Percentiles rank a stretch among this genome's conserved stretches.
Evolutionary conservation across 2,113 vertebrate species (phyloP).

Genomic region (Danionella cerebrum): DNA sequence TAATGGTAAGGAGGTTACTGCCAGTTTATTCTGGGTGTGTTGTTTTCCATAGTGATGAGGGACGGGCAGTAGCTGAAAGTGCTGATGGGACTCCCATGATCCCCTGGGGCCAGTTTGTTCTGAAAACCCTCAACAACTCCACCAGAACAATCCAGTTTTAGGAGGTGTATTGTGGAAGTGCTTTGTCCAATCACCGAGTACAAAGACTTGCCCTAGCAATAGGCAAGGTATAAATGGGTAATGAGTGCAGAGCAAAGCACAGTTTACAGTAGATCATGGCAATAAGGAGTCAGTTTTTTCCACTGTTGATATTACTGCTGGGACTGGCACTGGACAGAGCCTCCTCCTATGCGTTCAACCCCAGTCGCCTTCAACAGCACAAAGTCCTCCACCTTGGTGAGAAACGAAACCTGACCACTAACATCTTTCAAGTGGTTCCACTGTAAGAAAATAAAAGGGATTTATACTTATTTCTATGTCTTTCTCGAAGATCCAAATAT

Average conservation of each 20-base stretch:
- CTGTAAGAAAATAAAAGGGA: background rate
- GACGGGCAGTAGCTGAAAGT: conserved; percentile 42
- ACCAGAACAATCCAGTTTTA: conserved; percentile 59
- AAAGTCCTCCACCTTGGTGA: conserved; percentile 61
- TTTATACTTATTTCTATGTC: background rate
- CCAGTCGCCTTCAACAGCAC: conserved; percentile 47
- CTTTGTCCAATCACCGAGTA: conserved; percentile 52
- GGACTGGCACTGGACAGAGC: conserved; percentile 47
- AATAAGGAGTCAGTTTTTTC: conserved; percentile 42
- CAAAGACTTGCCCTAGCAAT: background rate
- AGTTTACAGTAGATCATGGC: conserved; percentile 50
- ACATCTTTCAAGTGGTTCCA: background rate
- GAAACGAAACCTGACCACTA: conserved; percentile 12
- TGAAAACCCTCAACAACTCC: conserved; percentile 40
- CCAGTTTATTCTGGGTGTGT: conserved; percentile 7
- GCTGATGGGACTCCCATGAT: conserved; percentile 54
- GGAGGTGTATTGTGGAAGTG: conserved; percentile 36
- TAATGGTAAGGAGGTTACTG: conserved; percentile 19
- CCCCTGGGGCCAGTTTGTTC: conserved; percentile 44
- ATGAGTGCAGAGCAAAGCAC: background rate
- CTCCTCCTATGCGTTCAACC: conserved; percentile 42
- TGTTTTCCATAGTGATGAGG: conserved; percentile 36
- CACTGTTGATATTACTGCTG: conserved; percentile 48
- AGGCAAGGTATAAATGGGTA: conserved; percentile 37
- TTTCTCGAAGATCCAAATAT: conserved; percentile 7